Conservation (phyloP, 1,140 invertebrate genomes). For the Aphelenchoides fujianensis region DNA sequence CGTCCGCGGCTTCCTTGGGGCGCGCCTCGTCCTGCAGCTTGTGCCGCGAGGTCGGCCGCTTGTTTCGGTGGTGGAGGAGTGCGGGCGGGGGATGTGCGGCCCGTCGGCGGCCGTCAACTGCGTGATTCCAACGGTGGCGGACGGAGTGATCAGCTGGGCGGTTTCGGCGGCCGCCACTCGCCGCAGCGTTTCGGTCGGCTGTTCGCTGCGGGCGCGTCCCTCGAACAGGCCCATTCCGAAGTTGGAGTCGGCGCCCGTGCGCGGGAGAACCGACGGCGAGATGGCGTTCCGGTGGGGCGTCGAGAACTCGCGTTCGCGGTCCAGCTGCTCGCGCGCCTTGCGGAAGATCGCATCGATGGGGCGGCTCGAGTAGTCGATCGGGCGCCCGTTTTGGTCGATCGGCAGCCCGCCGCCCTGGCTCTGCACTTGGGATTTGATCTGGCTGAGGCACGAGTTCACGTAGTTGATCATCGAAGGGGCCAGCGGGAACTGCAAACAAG, state of each 20-base stretch:
- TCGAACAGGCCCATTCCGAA: background rate
- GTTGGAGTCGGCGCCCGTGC: background rate
- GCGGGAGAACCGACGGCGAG: background rate
- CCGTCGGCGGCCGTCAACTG: background rate
- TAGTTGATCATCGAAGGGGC: slow-evolving; percentile 25
- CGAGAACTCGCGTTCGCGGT: background rate
- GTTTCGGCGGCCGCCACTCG: background rate
- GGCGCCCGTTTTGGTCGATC: slow-evolving; percentile 44
- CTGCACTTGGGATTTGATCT: slow-evolving; percentile 41
- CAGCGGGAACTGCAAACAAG: background rate
- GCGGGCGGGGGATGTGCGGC: background rate
- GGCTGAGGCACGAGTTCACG: slow-evolving; percentile 46
- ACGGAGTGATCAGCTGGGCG: background rate
- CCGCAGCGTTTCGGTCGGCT: background rate
- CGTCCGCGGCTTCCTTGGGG: no score
- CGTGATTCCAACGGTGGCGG: background rate
- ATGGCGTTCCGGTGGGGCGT: background rate
- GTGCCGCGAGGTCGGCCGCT: background rate
- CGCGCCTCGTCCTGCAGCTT: no score
- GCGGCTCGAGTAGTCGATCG: slow-evolving; percentile 49
- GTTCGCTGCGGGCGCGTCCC: background rate
- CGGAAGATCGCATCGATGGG: slow-evolving; percentile 52
- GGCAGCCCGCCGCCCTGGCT: slow-evolving; percentile 38
- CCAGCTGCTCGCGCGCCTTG: slow-evolving; percentile 44
- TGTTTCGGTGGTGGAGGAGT: background rate